Evolutionary conservation across 1,140 invertebrate genomes (phyloP), one percentile per base, ranked within the genome.

Genomic region (Gyrodactylus salaris): DNA sequence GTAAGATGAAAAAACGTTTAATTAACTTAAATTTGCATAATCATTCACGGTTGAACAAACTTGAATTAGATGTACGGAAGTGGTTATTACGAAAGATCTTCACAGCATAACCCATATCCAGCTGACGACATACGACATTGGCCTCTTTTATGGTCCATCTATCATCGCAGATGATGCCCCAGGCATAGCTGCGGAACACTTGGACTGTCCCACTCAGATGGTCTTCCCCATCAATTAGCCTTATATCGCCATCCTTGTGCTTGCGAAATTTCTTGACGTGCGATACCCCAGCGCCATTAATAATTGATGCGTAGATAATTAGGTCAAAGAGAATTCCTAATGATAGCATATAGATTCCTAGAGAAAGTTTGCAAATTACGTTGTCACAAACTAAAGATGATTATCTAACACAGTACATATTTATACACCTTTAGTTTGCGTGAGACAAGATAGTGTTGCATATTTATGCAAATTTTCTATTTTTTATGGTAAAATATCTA

Each of bases 101-200:
- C 16, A 75, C 21, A 68, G 75, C 78, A 69, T 77, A 76, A 1
- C 76, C 76, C 22, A 76, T 20, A 1, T 75, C 75, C 20, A 78
- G 26, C 68, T 79, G 76, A 24, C 76, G 73, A 68, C 79, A 79
- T 0, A 75, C 76, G 1, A 79, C 79, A 73, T 76, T 77, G 2
- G 76, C 76, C 71, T 79, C 78, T 7, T 75, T 74, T 20, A 79
- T 70, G 26, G 75, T 77, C 79, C 79, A 79, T 23, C 76, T 24
- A 34, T 78, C 76, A 22, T 77, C 76, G 74, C 79, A 79, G 16
- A 79, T 76, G 16, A 76, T 75, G 0, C 77, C 76, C 77, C 78
- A 79, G 20, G n/a, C 20, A 69, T 69, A 73, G 21, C 72, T 34
- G 20, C n/a, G 72, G 26, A 73, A 69, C 2, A 73, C 22, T 69